Evolutionary conservation across 2,888 invertebrate species (phyloP).

Genomic region (Aproaerema taeniolella): DNA sequence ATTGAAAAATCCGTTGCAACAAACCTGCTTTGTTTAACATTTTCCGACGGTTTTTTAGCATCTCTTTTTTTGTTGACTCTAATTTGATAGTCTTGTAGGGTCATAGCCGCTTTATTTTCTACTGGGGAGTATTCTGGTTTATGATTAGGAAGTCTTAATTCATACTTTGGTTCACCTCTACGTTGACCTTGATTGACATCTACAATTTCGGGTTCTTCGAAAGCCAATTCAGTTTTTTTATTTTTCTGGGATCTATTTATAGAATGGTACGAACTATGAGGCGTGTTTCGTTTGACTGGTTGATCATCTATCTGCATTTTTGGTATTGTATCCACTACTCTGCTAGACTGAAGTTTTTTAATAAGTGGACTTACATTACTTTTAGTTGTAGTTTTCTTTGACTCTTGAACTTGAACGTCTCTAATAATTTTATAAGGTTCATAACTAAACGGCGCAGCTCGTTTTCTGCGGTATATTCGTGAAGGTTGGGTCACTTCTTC

Average conservation of each 20-base stretch:
- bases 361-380: slow-evolving; percentile 63
- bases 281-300: slow-evolving; percentile 39
- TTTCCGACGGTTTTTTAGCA: slow-evolving; percentile 16
- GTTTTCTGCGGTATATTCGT: slow-evolving; percentile 35
- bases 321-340: slow-evolving; percentile 51
- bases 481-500: slow-evolving; percentile 32
- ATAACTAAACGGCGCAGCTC: slow-evolving; percentile 56
- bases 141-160: slow-evolving; percentile 51
- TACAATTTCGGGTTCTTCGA: slow-evolving; percentile 34
- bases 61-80: slow-evolving; percentile 29
- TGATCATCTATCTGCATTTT: no score
- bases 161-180: slow-evolving; percentile 64
- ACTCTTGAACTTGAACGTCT: slow-evolving; percentile 54
- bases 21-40: no score
- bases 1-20: no score
- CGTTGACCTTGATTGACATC: slow-evolving; percentile 52
- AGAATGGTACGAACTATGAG: slow-evolving; percentile 46
- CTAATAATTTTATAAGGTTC: slow-evolving; percentile 70
- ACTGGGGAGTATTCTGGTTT: slow-evolving; percentile 52
- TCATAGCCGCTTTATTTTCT: slow-evolving; percentile 48
- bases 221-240: no score
- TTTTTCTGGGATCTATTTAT: slow-evolving; percentile 56
- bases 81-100: slow-evolving; percentile 45
- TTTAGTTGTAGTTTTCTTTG: slow-evolving; percentile 56
- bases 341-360: slow-evolving; percentile 59